Percentiles rank a stretch among this genome's conserved stretches.
Conservation (phyloP, 2,113 vertebrate genomes). For the Nerophis ophidion region DNA sequence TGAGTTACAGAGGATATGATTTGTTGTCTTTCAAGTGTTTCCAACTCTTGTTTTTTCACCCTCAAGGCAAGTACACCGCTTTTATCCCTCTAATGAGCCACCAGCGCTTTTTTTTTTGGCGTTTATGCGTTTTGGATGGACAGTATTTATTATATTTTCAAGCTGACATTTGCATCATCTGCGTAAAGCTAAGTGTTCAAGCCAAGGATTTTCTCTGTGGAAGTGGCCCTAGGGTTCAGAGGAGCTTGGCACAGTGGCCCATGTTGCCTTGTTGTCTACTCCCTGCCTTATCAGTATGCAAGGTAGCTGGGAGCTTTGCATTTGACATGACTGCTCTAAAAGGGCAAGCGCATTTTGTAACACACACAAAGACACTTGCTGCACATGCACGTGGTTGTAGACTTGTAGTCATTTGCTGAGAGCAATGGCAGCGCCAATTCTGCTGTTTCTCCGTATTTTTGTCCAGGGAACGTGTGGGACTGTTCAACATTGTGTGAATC, state of each 20-base stretch:
- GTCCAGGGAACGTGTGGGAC: slow-evolving; percentile 34
- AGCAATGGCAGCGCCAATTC: slow-evolving; percentile 15
- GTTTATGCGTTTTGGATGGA: slow-evolving; percentile 58
- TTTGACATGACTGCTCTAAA: slow-evolving; percentile 62
- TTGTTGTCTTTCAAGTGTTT: slow-evolving; percentile 65
- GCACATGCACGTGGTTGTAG: slow-evolving; percentile 8
- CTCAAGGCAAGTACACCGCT: slow-evolving; percentile 41
- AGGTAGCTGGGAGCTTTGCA: slow-evolving; percentile 38
- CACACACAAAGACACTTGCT: slow-evolving; percentile 13
- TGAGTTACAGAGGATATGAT: slow-evolving; percentile 72
- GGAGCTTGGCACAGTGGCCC: slow-evolving; percentile 26
- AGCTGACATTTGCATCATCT: slow-evolving; percentile 32
- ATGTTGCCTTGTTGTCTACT: slow-evolving; percentile 18
- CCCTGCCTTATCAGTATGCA: slow-evolving; percentile 51
- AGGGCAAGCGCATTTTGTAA: slow-evolving; percentile 30
- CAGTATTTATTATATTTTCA: slow-evolving; percentile 64
- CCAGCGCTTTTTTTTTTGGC: slow-evolving; percentile 31
- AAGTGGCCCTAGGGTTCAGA: slow-evolving; percentile 44
- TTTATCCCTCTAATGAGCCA: slow-evolving; percentile 66
- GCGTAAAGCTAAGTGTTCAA: slow-evolving; percentile 35
- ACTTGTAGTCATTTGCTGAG: slow-evolving; percentile 9
- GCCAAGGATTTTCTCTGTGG: slow-evolving; percentile 29
- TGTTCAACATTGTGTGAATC: slow-evolving; percentile 54
- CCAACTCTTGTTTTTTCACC: slow-evolving; percentile 44
- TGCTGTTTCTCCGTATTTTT: slow-evolving; percentile 42